phyloP scores from a whole-genome alignment of 1,140 invertebrate genomes.

The Andricus grossulariae region DNA sequence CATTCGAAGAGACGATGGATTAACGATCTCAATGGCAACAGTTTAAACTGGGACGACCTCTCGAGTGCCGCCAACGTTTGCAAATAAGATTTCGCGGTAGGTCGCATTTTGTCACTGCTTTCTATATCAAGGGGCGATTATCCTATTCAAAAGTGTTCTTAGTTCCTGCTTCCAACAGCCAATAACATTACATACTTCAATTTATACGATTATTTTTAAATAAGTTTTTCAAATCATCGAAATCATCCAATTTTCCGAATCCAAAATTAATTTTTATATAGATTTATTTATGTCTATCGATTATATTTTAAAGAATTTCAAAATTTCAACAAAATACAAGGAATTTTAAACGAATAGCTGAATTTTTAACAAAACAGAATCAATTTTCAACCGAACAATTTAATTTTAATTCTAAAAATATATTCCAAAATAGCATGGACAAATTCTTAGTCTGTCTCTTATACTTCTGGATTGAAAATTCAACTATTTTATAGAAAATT shows the following conservation, averaged over 20 bases:
- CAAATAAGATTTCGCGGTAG: conserved; percentile 64
- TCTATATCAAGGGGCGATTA: background rate
- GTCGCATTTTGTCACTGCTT: conserved; percentile 17
- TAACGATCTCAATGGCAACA: conserved; percentile 53
- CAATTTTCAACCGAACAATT: too few species aligned
- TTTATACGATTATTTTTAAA: background rate
- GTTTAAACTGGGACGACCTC: conserved; percentile 47
- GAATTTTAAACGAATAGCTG: too few species aligned
- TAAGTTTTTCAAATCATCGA: background rate
- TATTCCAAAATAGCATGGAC: too few species aligned
- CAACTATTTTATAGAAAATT: too few species aligned
- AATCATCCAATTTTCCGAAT: background rate
- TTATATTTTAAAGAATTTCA: too few species aligned
- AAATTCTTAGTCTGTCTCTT: too few species aligned
- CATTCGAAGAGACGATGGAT: conserved; percentile 43
- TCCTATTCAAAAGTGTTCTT: background rate
- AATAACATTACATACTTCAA: background rate
- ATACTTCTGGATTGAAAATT: too few species aligned
- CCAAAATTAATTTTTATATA: too few species aligned
- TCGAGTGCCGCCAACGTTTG: conserved; percentile 47
- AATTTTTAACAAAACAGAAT: too few species aligned
- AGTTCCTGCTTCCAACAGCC: background rate
- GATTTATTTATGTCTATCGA: too few species aligned
- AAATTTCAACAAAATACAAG: too few species aligned
- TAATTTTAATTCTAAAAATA: too few species aligned